A percentile compares a stretch with the other conserved stretches of the same genome.
phyloP scores from a whole-genome alignment of 2,888 invertebrate genomes.

The Diarsia rubi region DNA sequence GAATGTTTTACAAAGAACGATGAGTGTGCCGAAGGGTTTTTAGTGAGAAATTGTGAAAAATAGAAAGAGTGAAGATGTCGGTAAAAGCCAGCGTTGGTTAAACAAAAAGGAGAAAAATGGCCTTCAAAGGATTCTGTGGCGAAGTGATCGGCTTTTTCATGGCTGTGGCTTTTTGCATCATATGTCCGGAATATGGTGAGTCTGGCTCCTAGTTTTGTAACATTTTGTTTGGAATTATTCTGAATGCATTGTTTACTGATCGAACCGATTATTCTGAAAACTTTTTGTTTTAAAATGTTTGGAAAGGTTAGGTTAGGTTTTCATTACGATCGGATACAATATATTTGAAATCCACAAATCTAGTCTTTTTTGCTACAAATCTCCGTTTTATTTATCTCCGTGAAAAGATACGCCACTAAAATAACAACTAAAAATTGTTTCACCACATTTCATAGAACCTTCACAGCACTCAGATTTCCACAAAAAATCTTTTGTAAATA shows the following conservation, averaged over 20 bases:
- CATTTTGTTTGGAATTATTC: constrained; percentile 20
- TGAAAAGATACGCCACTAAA: background rate
- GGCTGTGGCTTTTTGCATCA: constrained; percentile 87
- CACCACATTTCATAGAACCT: background rate
- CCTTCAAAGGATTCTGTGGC: constrained; percentile 84
- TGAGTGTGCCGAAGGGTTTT: constrained; percentile 75
- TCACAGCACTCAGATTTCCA: background rate
- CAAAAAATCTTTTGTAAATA: background rate
- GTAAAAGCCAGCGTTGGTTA: constrained; percentile 87
- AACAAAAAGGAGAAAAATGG: constrained; percentile 86
- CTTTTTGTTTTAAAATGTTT: constrained; percentile 26
- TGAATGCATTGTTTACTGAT: constrained; percentile 21
- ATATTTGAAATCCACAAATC: background rate
- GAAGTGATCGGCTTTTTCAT: constrained; percentile 88
- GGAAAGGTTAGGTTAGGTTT: background rate
- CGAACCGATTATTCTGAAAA: constrained; percentile 20
- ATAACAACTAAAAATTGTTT: background rate
- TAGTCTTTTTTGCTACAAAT: too few relatives aligned
- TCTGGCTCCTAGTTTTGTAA: constrained; percentile 52
- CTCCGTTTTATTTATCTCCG: background rate
- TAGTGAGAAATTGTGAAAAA: constrained; percentile 79
- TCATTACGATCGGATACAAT: background rate
- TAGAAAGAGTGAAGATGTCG: constrained; percentile 85
- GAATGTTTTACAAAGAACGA: constrained; percentile 77
- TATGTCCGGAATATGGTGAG: constrained; percentile 89